A percentile compares a stretch with the other conserved stretches of the same genome.
These are phyloP conservation scores for Thysanoteuthis rhombus DNA, from an alignment of 2,888 invertebrate species.

Conservation along the genomic window DNA sequence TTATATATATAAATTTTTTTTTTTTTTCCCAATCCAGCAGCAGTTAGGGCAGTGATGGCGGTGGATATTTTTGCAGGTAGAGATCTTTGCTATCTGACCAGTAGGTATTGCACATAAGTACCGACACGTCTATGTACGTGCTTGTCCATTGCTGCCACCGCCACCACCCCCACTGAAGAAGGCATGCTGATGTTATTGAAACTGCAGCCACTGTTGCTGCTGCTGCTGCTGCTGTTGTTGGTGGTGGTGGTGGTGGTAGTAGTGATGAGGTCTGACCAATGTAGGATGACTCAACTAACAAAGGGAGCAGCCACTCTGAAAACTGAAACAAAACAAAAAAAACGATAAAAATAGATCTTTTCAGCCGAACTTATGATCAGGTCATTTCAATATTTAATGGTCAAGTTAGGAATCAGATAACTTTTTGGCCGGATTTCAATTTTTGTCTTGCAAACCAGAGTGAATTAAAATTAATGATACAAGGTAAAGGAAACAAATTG, in stretches of 20 bases:
- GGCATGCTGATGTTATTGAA: not conserved
- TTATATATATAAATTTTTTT: not conserved
- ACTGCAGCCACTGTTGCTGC: not conserved
- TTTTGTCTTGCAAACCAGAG: no score
- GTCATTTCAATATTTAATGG: no score
- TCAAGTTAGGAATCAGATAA: no score
- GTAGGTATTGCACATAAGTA: not conserved
- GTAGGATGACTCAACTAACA: not conserved
- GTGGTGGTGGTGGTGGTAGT: not conserved
- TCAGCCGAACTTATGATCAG: not conserved
- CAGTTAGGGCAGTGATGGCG: not conserved
- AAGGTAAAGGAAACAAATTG: no score
- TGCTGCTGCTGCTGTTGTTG: not conserved
- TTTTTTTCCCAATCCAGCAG: not conserved
- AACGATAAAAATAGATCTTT: not conserved
- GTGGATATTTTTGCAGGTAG: not conserved
- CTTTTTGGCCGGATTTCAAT: no score
- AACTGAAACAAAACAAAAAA: not conserved
- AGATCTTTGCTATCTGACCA: not conserved
- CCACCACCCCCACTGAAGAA: not conserved
- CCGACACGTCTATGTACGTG: not conserved
- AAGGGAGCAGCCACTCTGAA: not conserved
- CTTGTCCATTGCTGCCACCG: not conserved
- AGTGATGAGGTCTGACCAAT: slow-evolving; percentile 12
- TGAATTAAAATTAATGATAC: no score